A percentile compares a stretch with the other conserved stretches of the same genome.
phyloP scores from a whole-genome alignment of 2,888 invertebrate genomes.

The Cephus pygmeus region DNA sequence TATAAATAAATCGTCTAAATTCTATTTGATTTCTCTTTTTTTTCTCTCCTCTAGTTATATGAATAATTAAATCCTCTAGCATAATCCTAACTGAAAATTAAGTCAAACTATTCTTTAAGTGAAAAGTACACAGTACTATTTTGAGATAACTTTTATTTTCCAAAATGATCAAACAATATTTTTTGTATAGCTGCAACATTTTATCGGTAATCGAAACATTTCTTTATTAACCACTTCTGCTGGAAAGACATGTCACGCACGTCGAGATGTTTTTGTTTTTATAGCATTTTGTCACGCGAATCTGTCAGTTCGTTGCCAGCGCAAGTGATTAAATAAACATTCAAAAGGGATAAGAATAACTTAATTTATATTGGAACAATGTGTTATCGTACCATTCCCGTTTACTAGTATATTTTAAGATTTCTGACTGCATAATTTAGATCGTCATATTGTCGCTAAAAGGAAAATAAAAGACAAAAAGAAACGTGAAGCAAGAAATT shows the following conservation, averaged over 20 bases:
- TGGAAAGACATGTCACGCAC: no score
- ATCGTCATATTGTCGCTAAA: not conserved
- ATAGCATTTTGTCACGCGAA: no score
- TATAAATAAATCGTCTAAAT: conserved; percentile 57
- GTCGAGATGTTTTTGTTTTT: no score
- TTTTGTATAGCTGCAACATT: not conserved
- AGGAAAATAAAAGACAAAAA: not conserved
- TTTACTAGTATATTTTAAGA: not conserved
- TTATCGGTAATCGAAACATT: not conserved
- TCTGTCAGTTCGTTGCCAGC: no score
- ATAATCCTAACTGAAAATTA: not conserved
- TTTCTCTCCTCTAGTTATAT: not conserved
- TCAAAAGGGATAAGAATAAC: not conserved
- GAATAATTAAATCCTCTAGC: not conserved
- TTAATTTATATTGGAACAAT: not conserved
- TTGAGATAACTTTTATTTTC: not conserved
- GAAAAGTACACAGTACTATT: not conserved
- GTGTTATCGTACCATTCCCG: not conserved
- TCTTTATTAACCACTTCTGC: not conserved
- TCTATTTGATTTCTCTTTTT: conserved; percentile 1
- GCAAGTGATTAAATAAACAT: not conserved
- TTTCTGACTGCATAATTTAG: not conserved
- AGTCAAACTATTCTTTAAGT: not conserved
- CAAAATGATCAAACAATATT: not conserved
- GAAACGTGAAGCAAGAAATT: not conserved